phyloP scores from a whole-genome alignment of 2,888 invertebrate genomes.

The Apodemia zela region DNA sequence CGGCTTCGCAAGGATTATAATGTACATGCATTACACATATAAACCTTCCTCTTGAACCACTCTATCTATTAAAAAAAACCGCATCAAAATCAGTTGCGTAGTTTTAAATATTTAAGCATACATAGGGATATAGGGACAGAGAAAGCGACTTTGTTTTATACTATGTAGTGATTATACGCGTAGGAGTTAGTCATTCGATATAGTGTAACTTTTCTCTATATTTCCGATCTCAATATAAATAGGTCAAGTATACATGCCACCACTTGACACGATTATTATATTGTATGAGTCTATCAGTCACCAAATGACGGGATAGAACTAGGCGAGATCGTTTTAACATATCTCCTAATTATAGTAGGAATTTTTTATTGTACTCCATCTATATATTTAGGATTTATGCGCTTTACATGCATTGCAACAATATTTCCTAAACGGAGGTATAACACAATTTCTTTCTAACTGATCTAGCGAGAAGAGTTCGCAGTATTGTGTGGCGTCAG shows the following conservation, averaged over 20 bases:
- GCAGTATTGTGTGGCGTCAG: constrained; percentile 73
- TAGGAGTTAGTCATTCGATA: neutral
- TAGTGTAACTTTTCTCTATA: neutral
- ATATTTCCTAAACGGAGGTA: constrained; percentile 78
- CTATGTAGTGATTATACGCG: neutral
- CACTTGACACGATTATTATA: neutral
- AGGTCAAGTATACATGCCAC: neutral
- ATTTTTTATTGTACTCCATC: constrained; percentile 12
- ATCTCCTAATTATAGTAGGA: neutral
- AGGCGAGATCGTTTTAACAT: neutral
- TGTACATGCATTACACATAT: no score
- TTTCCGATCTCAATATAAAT: neutral
- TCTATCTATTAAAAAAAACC: no score
- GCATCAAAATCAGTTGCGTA: no score
- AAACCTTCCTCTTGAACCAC: no score
- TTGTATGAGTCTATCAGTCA: neutral
- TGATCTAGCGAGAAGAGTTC: constrained; percentile 57
- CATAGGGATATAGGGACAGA: no score
- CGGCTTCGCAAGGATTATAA: no score
- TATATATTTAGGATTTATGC: constrained; percentile 34
- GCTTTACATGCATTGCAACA: constrained; percentile 81
- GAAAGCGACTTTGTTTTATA: no score
- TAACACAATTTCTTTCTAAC: constrained; percentile 75
- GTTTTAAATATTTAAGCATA: no score
- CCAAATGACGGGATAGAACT: neutral